Conservation (phyloP, 2,113 vertebrate genomes). For the Eptesicus fuscus region DNA sequence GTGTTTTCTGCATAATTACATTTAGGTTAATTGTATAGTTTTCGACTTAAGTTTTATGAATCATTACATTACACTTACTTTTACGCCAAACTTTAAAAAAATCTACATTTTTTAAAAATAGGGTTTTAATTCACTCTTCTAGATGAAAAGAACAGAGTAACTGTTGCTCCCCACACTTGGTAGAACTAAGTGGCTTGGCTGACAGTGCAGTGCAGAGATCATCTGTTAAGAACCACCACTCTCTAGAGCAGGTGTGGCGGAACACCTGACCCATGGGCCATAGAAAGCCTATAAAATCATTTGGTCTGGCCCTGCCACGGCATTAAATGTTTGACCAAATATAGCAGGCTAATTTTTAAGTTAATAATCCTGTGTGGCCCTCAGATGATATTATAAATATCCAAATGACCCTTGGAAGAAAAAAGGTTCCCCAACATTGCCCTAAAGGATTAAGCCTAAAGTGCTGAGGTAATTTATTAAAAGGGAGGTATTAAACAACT, state of each 20-base stretch:
- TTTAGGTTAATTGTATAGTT: not conserved
- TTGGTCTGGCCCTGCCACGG: too few relatives aligned
- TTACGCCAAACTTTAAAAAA: not conserved
- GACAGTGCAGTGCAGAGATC: not conserved
- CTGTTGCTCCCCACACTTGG: not conserved
- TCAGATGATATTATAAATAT: too few relatives aligned
- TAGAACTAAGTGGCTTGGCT: not conserved
- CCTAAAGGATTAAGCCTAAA: not conserved
- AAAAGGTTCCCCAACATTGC: too few relatives aligned
- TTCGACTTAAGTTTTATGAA: not conserved
- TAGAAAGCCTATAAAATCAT: too few relatives aligned
- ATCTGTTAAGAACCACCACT: not conserved
- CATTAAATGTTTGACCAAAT: too few relatives aligned
- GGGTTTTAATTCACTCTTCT: not conserved
- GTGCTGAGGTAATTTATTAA: not conserved
- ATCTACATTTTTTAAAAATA: not conserved
- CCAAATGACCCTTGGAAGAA: too few relatives aligned
- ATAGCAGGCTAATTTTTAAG: too few relatives aligned
- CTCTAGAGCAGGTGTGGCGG: not conserved
- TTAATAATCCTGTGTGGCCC: too few relatives aligned
- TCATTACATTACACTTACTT: slow-evolving; percentile 5
- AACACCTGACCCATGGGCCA: too few relatives aligned
- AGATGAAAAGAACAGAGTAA: not conserved
- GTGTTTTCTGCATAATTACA: not conserved
- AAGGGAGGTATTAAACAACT: not conserved